Percentiles rank a stretch among this genome's conserved stretches.
These are phyloP conservation scores for Apamea monoglypha DNA, from an alignment of 2,888 invertebrate genomes.

Conservation along the genomic window DNA sequence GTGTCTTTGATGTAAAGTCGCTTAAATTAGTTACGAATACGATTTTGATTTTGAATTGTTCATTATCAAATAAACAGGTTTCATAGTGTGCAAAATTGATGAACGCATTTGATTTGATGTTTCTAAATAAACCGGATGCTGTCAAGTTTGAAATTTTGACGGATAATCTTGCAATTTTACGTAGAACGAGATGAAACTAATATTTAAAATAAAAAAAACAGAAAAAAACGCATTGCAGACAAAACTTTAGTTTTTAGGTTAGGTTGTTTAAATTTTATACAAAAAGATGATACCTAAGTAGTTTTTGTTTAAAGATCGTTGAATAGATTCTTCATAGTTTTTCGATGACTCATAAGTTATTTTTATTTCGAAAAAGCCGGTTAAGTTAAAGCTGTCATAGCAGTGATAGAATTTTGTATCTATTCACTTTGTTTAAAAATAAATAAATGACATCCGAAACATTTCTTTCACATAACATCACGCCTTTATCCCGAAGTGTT, in stretches of 20 bases:
- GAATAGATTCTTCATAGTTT: slow-evolving; percentile 8
- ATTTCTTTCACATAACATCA: not conserved
- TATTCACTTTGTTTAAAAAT: slow-evolving; percentile 1
- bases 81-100: not conserved
- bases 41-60: not conserved
- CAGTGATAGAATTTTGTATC: not conserved
- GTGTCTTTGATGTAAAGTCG: not conserved
- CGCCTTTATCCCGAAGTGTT: not conserved
- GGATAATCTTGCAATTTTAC: not conserved
- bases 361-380: slow-evolving; percentile 9
- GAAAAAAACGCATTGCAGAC: not conserved
- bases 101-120: not conserved
- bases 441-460: not conserved
- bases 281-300: not conserved
- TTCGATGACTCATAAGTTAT: slow-evolving; percentile 22
- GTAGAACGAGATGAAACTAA: not conserved
- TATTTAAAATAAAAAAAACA: not conserved
- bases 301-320: not conserved
- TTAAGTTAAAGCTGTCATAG: not conserved
- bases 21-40: not conserved
- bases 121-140: not conserved
- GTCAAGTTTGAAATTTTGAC: not conserved
- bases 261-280: not conserved
- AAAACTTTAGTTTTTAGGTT: not conserved
- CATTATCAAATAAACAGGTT: not conserved